Conservation (phyloP, 2,797 vertebrate species). For the Chelonia mydas region DNA sequence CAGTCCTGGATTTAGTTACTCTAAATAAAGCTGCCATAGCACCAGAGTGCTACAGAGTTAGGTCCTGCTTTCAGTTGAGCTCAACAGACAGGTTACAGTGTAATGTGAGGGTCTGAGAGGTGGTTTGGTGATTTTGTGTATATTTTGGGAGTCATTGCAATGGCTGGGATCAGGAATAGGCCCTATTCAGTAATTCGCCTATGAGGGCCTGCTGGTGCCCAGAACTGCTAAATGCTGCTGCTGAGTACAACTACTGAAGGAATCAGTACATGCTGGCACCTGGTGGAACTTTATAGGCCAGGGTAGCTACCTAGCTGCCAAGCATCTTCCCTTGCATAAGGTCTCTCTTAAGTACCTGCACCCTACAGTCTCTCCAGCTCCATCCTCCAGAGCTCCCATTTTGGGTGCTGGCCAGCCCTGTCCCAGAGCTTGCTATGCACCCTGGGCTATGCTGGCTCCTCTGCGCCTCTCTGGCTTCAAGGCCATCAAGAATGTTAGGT, state of each 20-base stretch:
- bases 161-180: background rate
- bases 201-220: background rate
- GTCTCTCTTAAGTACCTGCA: background rate
- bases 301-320: background rate
- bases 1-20: background rate
- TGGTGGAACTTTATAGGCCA: background rate
- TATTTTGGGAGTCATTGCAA: background rate
- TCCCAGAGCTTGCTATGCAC: background rate
- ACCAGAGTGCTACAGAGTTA: background rate
- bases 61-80: background rate
- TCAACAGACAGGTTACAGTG: fast-evolving
- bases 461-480: background rate
- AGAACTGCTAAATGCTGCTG: background rate
- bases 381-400: background rate
- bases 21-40: background rate
- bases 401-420: background rate
- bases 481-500: background rate
- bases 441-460: background rate
- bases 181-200: background rate
- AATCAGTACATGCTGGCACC: background rate
- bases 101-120: fast-evolving
- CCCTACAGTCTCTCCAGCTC: background rate
- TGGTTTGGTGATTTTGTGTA: background rate
- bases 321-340: background rate
- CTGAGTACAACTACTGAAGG: background rate